phyloP scores from a whole-genome alignment of 2,113 vertebrate species.

The Heterotis niloticus region DNA sequence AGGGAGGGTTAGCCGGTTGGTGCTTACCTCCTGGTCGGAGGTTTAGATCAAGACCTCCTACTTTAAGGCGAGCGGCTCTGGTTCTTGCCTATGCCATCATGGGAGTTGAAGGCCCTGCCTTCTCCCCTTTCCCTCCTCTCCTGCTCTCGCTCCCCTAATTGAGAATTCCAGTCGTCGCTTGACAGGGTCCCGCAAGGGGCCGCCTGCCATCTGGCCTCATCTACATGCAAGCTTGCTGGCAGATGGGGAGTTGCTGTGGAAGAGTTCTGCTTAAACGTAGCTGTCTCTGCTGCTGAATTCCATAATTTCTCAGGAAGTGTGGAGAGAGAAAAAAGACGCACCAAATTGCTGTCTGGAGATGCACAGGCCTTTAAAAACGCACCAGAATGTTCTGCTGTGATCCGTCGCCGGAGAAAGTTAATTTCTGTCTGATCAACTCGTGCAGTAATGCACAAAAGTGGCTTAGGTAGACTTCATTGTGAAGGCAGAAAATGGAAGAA shows the following conservation, averaged over 20 bases:
- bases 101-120: not conserved
- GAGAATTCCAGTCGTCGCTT: conserved; percentile 43
- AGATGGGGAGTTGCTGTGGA: conserved; percentile 38
- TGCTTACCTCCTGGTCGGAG: not conserved
- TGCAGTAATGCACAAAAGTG: conserved; percentile 49
- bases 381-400: conserved; percentile 51
- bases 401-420: conserved; percentile 46
- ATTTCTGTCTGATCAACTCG: conserved; percentile 59
- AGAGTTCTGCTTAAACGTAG: conserved; percentile 49
- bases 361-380: conserved; percentile 39
- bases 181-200: conserved; percentile 41
- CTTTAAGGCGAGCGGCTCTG: not conserved
- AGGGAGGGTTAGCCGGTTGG: no score
- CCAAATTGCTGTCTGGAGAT: conserved; percentile 62
- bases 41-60: not conserved
- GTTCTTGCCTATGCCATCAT: not conserved
- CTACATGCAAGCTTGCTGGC: conserved; percentile 46
- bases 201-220: conserved; percentile 50
- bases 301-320: conserved; percentile 48
- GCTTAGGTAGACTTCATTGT: conserved; percentile 50
- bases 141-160: conserved; percentile 33
- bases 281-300: conserved; percentile 39
- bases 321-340: conserved; percentile 49
- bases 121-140: not conserved
- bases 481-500: conserved; percentile 41